Percentiles rank a stretch among this genome's conserved stretches.
These are phyloP conservation scores for Abramis brama DNA, from an alignment of 2,113 vertebrate genomes.

Conservation along the genomic window DNA sequence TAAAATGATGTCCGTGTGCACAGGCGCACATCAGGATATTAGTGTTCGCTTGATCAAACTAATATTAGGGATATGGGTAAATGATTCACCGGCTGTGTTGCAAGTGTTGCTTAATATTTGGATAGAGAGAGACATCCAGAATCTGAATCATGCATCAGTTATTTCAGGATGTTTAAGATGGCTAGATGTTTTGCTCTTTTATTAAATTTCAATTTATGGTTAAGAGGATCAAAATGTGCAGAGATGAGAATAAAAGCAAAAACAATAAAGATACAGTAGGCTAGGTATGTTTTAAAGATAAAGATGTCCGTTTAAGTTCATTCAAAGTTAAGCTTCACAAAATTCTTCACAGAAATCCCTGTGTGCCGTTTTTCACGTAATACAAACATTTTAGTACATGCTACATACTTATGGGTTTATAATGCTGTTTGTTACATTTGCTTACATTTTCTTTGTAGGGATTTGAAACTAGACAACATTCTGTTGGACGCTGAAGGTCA, in stretches of 20 bases:
- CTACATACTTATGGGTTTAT: neutral
- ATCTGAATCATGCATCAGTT: neutral
- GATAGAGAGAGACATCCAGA: neutral
- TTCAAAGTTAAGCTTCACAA: neutral
- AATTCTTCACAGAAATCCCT: too few species aligned
- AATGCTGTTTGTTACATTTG: neutral
- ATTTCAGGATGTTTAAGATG: too few species aligned
- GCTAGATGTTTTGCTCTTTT: conserved; percentile 2
- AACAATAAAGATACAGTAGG: too few species aligned
- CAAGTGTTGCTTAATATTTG: conserved; percentile 1
- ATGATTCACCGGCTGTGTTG: neutral
- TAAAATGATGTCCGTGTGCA: neutral
- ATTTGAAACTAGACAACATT: conserved; percentile 98
- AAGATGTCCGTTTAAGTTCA: neutral
- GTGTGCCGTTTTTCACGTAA: neutral
- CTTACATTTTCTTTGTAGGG: conserved; percentile 74
- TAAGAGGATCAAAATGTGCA: neutral
- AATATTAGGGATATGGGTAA: conserved; percentile 12
- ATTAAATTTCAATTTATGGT: neutral
- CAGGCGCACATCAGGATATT: neutral
- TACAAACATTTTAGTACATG: neutral
- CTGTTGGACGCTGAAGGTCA: conserved; percentile 95
- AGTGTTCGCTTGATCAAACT: neutral
- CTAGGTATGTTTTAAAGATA: too few species aligned
- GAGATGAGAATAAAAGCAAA: too few species aligned